Percentiles rank a stretch among this genome's conserved stretches.
Evolutionary conservation across 2,888 invertebrate genomes (phyloP).

Genomic region (Parnassius orleans): DNA sequence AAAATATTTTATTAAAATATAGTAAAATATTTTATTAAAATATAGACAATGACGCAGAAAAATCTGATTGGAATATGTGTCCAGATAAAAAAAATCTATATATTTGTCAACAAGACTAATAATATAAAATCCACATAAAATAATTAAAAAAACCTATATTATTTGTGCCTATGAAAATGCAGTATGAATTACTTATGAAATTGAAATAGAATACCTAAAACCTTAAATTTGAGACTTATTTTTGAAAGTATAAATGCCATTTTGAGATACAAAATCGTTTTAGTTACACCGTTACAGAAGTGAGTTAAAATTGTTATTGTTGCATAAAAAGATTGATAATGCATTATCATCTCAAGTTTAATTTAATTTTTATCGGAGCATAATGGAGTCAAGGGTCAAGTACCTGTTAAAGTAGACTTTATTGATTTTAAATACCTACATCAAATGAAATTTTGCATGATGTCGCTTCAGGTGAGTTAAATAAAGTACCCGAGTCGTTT

Average conservation of each 20-base stretch:
- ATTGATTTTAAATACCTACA: slow-evolving; percentile 50
- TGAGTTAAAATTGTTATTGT: slow-evolving; percentile 36
- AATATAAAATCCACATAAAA: slow-evolving; percentile 5
- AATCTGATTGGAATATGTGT: too few species aligned
- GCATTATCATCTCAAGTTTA: slow-evolving; percentile 50
- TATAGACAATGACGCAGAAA: too few species aligned
- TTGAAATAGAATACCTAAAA: slow-evolving; percentile 34
- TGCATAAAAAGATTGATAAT: slow-evolving; percentile 49
- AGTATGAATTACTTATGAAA: slow-evolving; percentile 20
- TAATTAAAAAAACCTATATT: slow-evolving; percentile 20
- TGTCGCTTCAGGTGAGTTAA: too few species aligned
- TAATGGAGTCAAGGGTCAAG: slow-evolving; percentile 49
- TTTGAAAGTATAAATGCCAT: slow-evolving; percentile 62
- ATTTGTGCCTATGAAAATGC: slow-evolving; percentile 35
- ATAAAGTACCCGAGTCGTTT: too few species aligned
- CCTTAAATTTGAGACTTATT: slow-evolving; percentile 49
- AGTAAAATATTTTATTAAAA: too few species aligned
- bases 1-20: too few species aligned
- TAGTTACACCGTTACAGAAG: slow-evolving; percentile 42
- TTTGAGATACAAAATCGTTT: slow-evolving; percentile 39
- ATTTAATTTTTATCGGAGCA: slow-evolving; percentile 41
- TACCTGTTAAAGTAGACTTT: slow-evolving; percentile 44
- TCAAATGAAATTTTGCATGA: slow-evolving; percentile 4
- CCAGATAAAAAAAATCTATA: too few species aligned
- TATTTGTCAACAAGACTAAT: background rate